A percentile compares a stretch with the other conserved stretches of the same genome.
phyloP scores from a whole-genome alignment of 92 coral and sea anemone genomes.

The Epizoanthus illoricatus region DNA sequence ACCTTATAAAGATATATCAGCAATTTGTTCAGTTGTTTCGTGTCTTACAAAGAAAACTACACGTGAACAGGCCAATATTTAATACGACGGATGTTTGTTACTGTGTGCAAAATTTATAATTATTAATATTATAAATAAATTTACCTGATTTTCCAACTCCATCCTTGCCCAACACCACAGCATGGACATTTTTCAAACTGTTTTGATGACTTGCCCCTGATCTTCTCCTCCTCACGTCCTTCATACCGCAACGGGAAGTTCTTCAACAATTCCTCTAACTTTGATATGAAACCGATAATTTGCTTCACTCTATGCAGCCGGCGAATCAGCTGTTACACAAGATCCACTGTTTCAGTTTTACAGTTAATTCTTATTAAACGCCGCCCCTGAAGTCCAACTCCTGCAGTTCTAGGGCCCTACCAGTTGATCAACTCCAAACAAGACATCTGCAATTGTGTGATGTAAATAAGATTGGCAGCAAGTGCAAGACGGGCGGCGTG shows the following conservation, averaged over 20 bases:
- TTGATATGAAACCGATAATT: not conserved
- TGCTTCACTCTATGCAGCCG: not conserved
- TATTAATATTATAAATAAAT: not conserved
- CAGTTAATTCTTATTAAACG: too few relatives aligned
- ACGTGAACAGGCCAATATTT: slow-evolving; percentile 13
- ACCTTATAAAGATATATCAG: too few relatives aligned
- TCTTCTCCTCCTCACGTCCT: slow-evolving; percentile 50
- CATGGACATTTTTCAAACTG: slow-evolving; percentile 66
- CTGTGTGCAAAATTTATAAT: not conserved
- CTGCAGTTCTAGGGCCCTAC: too few relatives aligned
- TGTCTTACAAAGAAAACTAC: not conserved
- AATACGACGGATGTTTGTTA: not conserved
- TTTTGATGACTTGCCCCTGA: slow-evolving; percentile 51
- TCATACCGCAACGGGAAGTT: slow-evolving; percentile 1
- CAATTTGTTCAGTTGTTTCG: not conserved
- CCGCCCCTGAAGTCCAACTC: too few relatives aligned
- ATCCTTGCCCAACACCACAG: slow-evolving; percentile 83
- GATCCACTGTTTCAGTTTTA: not conserved
- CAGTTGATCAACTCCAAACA: too few relatives aligned
- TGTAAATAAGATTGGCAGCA: too few relatives aligned
- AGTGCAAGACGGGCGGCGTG: too few relatives aligned
- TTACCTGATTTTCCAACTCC: slow-evolving; percentile 89
- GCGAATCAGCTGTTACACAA: not conserved
- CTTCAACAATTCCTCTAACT: not conserved
- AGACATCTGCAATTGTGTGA: too few relatives aligned